Conservation (phyloP, 2,113 vertebrate genomes). For the Rhizomys pruinosus region DNA sequence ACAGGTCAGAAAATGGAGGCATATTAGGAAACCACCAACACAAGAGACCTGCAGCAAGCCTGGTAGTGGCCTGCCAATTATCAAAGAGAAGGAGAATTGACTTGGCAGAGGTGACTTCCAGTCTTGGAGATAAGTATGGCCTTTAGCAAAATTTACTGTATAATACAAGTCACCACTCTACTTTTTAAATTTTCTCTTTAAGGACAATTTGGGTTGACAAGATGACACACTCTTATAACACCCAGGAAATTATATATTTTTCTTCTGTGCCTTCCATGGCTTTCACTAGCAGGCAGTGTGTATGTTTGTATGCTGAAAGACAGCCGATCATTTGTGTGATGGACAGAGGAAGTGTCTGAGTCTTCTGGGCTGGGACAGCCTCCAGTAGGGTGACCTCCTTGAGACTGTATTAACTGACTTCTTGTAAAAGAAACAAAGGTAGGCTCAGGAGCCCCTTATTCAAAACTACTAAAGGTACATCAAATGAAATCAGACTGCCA, state of each 20-base stretch:
- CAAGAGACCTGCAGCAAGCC: neutral
- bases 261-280: neutral
- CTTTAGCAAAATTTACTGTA: neutral
- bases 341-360: neutral
- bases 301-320: neutral
- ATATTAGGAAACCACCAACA: neutral
- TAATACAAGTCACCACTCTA: neutral
- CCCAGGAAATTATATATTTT: neutral
- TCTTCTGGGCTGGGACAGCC: neutral
- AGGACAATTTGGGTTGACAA: neutral
- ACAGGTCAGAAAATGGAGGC: neutral
- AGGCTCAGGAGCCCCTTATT: neutral
- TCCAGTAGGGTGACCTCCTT: neutral
- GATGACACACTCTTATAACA: neutral
- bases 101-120: neutral
- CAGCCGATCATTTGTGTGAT: accelerated
- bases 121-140: neutral
- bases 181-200: neutral
- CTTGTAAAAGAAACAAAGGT: neutral
- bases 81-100: neutral
- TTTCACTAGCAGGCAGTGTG: neutral
- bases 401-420: neutral
- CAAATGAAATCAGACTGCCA: slow-evolving; percentile 4
- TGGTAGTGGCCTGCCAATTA: neutral
- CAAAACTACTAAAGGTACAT: neutral